Evolutionary conservation across 2,797 vertebrate genomes (phyloP).

Genomic region (Monodelphis domestica): DNA sequence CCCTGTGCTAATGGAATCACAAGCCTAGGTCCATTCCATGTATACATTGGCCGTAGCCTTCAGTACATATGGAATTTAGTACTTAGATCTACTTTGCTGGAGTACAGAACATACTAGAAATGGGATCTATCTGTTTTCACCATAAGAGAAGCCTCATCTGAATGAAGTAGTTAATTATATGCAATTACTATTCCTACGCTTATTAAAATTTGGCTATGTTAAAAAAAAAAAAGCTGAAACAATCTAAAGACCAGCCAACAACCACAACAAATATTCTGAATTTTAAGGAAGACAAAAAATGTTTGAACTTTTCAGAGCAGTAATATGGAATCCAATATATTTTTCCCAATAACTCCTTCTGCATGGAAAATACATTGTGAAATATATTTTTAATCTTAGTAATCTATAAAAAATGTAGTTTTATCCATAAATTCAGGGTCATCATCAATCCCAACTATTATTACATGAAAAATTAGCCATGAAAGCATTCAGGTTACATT

Average conservation of each 20-base stretch:
- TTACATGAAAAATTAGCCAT: not conserved
- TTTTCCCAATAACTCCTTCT: conserved; percentile 5
- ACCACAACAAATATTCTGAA: not conserved
- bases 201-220: conserved; percentile 30
- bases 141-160: not conserved
- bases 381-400: conserved; percentile 51
- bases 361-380: conserved; percentile 42
- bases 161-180: not conserved
- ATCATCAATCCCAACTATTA: conserved; percentile 17
- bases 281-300: not conserved
- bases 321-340: not conserved
- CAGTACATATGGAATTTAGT: no score
- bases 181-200: not conserved
- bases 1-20: no score
- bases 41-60: no score
- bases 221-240: not conserved
- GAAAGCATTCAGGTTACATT: conserved; percentile 20
- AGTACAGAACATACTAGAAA: not conserved
- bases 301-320: not conserved
- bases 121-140: conserved; percentile 6
- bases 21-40: no score
- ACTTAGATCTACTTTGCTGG: no score
- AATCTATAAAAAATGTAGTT: conserved; percentile 34
- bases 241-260: not conserved
- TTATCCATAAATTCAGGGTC: conserved; percentile 17